Base-by-base conservation (phyloP, 2,797 vertebrate genomes). In the Spondyliosoma cantharus region DNA sequence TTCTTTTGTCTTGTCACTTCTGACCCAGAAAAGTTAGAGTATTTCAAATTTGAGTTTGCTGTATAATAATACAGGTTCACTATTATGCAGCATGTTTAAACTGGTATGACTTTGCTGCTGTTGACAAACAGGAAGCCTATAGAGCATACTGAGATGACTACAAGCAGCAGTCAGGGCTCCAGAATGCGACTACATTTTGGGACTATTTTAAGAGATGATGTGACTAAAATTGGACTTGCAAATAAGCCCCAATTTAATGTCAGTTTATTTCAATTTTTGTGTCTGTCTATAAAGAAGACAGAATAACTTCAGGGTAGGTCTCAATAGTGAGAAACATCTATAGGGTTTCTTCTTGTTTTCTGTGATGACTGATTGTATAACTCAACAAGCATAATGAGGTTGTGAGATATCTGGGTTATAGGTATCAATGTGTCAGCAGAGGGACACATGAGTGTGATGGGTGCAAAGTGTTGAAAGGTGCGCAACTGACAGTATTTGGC, bases 191-290 rank as follows among this genome's bases (percentile, higher is more conserved):
- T 50, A 14, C 29, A 24, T 61, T 42, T 74, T 57, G 48, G 50
- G 32, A 19, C 46, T 68, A 78, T 78, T 75, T 75, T 68, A 60
- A 54, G 57, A 78, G 37, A 62, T 22, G 22, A 53, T 73, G 29
- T 2, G 5, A 67, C 60, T 71, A 48, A 71, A 62, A 85, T 75
- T 81, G 71, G 78, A 81, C 57, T 74, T 67, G 78, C 65, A 81
- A 67, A 85, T 76, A 69, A 42, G 22, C 1, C 27, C 22, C 12
- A 0, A 3, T 70, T 84, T 62, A 53, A 60, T 46, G 43, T 45
- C 12, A 4, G 43, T 45, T 13, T 45, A 15, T 14, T 13, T 45
- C 3, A 14, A 15, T 71, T 24, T 48, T 22, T 25, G 13, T 24
- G 37, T 27, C 25, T 52, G 16, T 17, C 48, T 48, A 7, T 48